Percentiles rank a stretch among this genome's conserved stretches.
Conservation (phyloP, 2,113 vertebrate genomes). For the Pterocles burchelli region DNA sequence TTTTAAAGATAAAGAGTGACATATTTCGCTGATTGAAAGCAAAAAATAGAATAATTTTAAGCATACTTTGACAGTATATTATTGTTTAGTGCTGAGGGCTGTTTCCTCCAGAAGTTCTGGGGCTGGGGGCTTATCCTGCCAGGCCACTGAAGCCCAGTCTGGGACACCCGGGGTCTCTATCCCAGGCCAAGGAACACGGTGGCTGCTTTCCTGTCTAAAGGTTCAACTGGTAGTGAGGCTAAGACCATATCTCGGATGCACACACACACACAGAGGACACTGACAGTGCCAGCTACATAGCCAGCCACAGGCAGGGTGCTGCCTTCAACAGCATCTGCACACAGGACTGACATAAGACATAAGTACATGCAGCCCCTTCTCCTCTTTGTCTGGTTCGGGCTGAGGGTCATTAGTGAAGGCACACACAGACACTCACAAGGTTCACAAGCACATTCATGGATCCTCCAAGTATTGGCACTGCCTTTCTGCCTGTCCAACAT, state of each 20-base stretch:
- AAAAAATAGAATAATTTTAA: neutral
- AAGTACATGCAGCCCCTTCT: neutral
- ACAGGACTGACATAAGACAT: neutral
- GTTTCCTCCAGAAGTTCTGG: neutral
- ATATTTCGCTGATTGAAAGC: neutral
- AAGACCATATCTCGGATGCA: neutral
- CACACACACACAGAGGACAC: neutral
- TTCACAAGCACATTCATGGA: neutral
- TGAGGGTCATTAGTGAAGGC: neutral
- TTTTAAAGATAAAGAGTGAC: neutral
- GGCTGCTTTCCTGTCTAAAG: neutral
- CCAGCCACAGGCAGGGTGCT: too few species aligned
- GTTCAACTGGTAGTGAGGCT: neutral
- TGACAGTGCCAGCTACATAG: neutral
- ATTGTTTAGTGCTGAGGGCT: neutral
- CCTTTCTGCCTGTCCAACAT: neutral
- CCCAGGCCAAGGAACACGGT: fast-evolving
- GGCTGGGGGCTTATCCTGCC: neutral
- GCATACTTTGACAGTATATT: neutral
- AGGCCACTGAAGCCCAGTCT: neutral
- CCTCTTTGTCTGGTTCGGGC: fast-evolving
- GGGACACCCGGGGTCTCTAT: neutral
- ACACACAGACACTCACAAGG: fast-evolving
- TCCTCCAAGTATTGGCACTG: neutral
- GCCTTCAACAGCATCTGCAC: neutral